Conservation (phyloP, 2,113 vertebrate genomes). For the Sapajus apella region DNA sequence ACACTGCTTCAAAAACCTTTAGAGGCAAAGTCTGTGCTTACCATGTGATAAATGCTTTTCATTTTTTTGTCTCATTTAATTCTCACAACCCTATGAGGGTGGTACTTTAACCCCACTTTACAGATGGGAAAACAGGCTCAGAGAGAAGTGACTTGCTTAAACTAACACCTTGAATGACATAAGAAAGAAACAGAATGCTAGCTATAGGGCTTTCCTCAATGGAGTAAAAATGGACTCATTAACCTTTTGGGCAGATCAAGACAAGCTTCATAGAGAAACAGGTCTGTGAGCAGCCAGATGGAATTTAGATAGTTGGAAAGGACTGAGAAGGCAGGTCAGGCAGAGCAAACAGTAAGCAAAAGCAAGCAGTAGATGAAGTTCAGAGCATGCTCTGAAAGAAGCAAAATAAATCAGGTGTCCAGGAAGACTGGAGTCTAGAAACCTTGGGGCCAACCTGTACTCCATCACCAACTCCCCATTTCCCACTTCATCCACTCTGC, state of each 20-base stretch:
- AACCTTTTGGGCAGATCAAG: neutral
- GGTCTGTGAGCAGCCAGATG: neutral
- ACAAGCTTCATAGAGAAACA: neutral
- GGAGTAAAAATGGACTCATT: neutral
- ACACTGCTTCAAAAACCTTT: slow-evolving; percentile 20
- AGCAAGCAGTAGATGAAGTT: neutral
- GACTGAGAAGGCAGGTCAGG: neutral
- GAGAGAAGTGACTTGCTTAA: neutral
- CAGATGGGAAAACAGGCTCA: neutral
- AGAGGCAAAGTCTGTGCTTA: slow-evolving; percentile 38
- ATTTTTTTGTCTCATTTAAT: slow-evolving; percentile 14
- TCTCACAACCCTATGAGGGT: neutral
- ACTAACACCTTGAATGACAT: neutral
- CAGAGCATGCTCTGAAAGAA: neutral
- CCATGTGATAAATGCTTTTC: neutral
- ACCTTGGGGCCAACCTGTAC: neutral
- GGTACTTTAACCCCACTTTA: slow-evolving; percentile 11
- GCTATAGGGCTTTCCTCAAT: neutral
- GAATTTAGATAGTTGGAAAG: neutral
- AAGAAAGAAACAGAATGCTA: neutral
- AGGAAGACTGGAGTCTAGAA: neutral
- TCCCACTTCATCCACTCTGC: neutral
- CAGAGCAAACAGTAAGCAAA: neutral
- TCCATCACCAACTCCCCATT: neutral
- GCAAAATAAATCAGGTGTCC: neutral